Evolutionary conservation across 1,140 invertebrate genomes (phyloP), one percentile per base, ranked within the genome.

Genomic region (Pemphigus obesinymphae): DNA sequence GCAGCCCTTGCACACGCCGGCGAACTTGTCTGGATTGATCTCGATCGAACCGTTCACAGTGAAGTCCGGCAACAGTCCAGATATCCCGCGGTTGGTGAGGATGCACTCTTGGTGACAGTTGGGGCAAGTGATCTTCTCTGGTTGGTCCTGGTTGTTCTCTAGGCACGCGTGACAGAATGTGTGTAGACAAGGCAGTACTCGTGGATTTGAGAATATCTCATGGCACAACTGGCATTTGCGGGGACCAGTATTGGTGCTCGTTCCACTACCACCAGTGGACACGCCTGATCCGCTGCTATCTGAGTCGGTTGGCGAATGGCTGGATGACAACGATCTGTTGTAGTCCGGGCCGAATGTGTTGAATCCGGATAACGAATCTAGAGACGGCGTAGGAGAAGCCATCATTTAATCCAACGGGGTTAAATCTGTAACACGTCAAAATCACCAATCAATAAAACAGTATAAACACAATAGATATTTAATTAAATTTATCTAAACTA

Each of bases 341-440:
- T 90, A 90, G 87, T 89, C 89, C 88, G 90, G 90, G 87, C 93
- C 92, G 94, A 95, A 89, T 93, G 70, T 53, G 83, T 84, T 94
- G 88, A 93, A 93, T 91, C 94, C 93, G 86, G 91, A 91, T 88
- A 94, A 89, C 89, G 94, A 95, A 91, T 96, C 94, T 89, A 95
- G 89, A 88, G 94, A 96, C 87, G 94, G 93, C 89, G 95, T 95
- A 86, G 93, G 92, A 86, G 92, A 94, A 88, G 92, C 91, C 91
- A 92, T 92, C 88, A 29, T 80, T 80, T 29, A 91, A 63, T 91
- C 90, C 91, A 87, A 90, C 90, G 89, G 89, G 89, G 89, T 89
- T 90, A 90, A 91, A 91, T 88, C 90, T 90, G 90, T 88, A 23
- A 89, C 89, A 84, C 85, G 84, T 85, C 84, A 85, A 85, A 84